phyloP scores from a whole-genome alignment of 2,888 invertebrate genomes.

The Epirrhoe tristata region DNA sequence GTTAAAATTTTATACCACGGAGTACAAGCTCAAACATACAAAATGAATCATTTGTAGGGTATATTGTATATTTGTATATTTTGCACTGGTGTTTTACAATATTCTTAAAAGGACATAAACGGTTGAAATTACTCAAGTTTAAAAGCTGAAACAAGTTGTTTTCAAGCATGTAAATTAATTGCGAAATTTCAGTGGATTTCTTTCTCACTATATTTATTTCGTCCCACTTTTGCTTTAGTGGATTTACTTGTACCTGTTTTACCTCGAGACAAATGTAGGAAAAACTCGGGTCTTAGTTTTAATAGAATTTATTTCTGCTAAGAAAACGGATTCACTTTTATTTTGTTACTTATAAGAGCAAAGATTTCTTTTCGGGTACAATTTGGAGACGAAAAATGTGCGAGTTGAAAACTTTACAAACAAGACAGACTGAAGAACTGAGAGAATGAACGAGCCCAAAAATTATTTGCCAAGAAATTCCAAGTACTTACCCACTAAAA shows the following conservation, averaged over 20 bases:
- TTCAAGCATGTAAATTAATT: conserved; percentile 23
- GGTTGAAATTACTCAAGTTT: not conserved
- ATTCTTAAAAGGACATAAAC: not conserved
- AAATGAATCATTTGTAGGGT: no score
- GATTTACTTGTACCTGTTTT: conserved; percentile 35
- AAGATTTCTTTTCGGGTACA: not conserved
- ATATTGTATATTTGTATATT: not conserved
- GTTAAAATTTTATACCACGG: no score
- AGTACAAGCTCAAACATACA: no score
- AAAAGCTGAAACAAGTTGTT: conserved; percentile 14
- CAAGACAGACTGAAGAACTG: not conserved
- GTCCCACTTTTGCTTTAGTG: conserved; percentile 33
- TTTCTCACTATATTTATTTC: conserved; percentile 28
- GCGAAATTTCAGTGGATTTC: conserved; percentile 25
- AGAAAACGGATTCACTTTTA: conserved; percentile 13
- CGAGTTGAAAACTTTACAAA: not conserved
- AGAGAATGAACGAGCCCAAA: not conserved
- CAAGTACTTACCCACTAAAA: no score
- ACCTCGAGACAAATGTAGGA: conserved; percentile 25
- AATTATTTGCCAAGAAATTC: no score
- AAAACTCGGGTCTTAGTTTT: conserved; percentile 21
- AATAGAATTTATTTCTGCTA: conserved; percentile 20
- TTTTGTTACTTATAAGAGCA: conserved; percentile 6
- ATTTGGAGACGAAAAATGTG: not conserved
- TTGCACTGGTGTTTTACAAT: not conserved